Evolutionary conservation across 2,888 invertebrate genomes (phyloP), one percentile per base, ranked within the genome.

Genomic region (Synanthedon myopaeformis): DNA sequence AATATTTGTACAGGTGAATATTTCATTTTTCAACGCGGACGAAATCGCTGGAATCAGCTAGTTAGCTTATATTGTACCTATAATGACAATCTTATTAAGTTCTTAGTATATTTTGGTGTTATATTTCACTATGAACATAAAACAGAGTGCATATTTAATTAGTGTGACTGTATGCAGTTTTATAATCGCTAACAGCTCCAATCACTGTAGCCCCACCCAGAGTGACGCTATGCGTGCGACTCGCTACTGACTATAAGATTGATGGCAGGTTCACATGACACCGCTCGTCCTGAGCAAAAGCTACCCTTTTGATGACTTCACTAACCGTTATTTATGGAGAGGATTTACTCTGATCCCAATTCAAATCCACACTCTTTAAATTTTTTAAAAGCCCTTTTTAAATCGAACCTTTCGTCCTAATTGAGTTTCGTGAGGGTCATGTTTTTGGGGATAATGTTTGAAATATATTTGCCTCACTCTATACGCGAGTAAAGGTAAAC

Each of bases 291-390:
- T 74, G 74, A 76, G 70, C 75, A 66, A 77, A 76, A 74, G 70
- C 70, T 76, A 79, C 82, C 84, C 84, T 82, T 82, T 79, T 83
- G 85, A 86, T 80, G 82, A 84, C 84, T 86, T 82, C 79, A 84
- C 83, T 85, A 83, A 82, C 81, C 70, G 78, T 82, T 80, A 84
- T 85, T 83, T 83, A 84, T 82, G 75, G 75, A 69, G 61, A 63
- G 76, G 80, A 74, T 83, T 79, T 76, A 66, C 72, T 69, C 69
- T 74, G 73, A 80, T 78, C 76, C 74, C 65, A 65, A 12, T 51
- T 51, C 13, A 73, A 78, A 74, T 74, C 71, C 65, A 59, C 62
- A 65, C 69, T 68, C 70, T 70, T 68, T 64, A 72, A 70, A 70
- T 67, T 76, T 76, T 69, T 35, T 28, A 28, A 71, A 79, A 78